A percentile compares a stretch with the other conserved stretches of the same genome.
Conservation (phyloP, 2,113 vertebrate genomes). For the Cyprinodon brontotheroides region DNA sequence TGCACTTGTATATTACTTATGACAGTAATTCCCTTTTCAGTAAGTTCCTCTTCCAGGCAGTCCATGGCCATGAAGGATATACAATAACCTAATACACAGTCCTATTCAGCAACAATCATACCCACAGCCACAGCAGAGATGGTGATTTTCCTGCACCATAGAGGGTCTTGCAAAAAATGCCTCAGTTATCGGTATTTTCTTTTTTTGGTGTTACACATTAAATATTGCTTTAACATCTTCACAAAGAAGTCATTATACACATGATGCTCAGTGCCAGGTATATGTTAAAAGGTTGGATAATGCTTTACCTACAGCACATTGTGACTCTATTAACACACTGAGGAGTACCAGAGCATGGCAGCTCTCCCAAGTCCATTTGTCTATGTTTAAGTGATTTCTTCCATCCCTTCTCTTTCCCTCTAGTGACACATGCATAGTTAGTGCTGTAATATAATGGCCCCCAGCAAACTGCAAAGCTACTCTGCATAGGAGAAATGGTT, state of each 20-base stretch:
- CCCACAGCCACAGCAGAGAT: neutral
- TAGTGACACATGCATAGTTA: slow-evolving; percentile 34
- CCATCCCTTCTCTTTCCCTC: slow-evolving; percentile 24
- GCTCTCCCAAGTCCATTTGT: slow-evolving; percentile 60
- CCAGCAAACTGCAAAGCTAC: slow-evolving; percentile 36
- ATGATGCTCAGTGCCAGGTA: slow-evolving; percentile 35
- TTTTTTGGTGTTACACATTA: neutral
- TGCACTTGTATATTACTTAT: slow-evolving; percentile 5
- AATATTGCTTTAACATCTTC: neutral
- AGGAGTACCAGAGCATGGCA: slow-evolving; percentile 54
- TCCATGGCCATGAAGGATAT: neutral
- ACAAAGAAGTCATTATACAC: neutral
- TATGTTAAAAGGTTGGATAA: slow-evolving; percentile 48
- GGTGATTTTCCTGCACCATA: neutral
- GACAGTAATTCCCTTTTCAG: neutral
- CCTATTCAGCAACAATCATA: neutral
- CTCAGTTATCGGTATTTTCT: neutral
- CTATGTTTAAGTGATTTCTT: slow-evolving; percentile 61
- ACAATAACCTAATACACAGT: slow-evolving; percentile 1
- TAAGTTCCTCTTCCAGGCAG: neutral
- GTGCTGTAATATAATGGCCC: slow-evolving; percentile 31
- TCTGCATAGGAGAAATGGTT: slow-evolving; percentile 11
- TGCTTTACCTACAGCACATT: slow-evolving; percentile 52
- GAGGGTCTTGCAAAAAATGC: neutral
- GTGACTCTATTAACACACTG: slow-evolving; percentile 59